Evolutionary conservation across 2,888 invertebrate genomes (phyloP).

Genomic region (Torymus auratus): DNA sequence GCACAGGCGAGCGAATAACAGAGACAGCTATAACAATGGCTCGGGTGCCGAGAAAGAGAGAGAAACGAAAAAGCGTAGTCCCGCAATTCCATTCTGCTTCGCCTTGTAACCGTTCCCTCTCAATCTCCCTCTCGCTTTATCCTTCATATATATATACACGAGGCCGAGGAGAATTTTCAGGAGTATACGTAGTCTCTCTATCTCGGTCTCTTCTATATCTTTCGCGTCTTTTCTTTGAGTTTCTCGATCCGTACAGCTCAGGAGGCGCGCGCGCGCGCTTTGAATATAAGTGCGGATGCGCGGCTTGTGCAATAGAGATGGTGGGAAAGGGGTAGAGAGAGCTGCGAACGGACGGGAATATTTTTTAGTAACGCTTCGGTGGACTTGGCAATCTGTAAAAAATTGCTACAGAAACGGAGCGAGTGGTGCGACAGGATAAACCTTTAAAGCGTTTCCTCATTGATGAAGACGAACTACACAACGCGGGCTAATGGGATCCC

Average conservation of each 20-base stretch:
- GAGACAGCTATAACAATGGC: too few species aligned
- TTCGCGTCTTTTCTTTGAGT: background rate
- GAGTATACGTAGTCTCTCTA: background rate
- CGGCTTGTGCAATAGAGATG: slow-evolving; percentile 9
- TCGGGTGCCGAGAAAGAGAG: background rate
- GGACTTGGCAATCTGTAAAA: slow-evolving; percentile 34
- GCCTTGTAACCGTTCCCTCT: slow-evolving; percentile 23
- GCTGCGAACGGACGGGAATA: slow-evolving; percentile 25
- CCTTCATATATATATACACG: too few species aligned
- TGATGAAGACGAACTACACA: slow-evolving; percentile 21
- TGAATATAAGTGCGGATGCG: too few species aligned
- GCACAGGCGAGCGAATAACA: too few species aligned
- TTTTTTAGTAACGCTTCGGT: slow-evolving; percentile 47
- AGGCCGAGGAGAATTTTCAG: too few species aligned
- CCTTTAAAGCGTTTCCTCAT: slow-evolving; percentile 19
- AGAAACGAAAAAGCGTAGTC: background rate
- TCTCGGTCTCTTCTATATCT: background rate
- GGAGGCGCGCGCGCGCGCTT: too few species aligned
- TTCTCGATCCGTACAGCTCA: too few species aligned
- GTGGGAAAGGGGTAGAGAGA: background rate
- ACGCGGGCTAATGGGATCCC: too few species aligned
- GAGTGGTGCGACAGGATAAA: slow-evolving; percentile 2
- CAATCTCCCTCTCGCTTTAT: slow-evolving; percentile 6
- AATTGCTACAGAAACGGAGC: background rate
- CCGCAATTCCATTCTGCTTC: slow-evolving; percentile 15